A percentile compares a stretch with the other conserved stretches of the same genome.
These are phyloP conservation scores for Hirtodrosophila histrioides DNA, from an alignment of 2,888 invertebrate genomes.

Conservation along the genomic window DNA sequence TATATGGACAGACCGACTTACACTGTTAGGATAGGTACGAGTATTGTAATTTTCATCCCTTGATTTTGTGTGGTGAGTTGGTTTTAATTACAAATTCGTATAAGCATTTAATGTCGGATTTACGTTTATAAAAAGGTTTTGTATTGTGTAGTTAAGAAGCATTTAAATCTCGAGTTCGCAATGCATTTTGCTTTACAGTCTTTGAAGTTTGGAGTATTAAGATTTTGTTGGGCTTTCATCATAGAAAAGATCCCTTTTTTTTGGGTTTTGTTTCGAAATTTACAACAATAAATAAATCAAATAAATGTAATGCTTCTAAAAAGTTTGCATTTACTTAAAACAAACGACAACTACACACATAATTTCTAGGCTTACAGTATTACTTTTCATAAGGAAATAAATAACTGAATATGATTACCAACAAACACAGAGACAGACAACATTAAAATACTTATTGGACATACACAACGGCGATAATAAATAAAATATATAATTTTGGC, in stretches of 20 bases:
- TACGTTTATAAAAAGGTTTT: too few relatives aligned
- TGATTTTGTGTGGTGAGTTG: slow-evolving; percentile 84
- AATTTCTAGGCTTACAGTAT: slow-evolving; percentile 15
- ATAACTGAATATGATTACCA: slow-evolving; percentile 33
- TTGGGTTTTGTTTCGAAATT: not conserved
- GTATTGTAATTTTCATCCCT: slow-evolving; percentile 19
- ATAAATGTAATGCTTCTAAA: not conserved
- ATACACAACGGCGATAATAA: slow-evolving; percentile 63
- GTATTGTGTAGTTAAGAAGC: slow-evolving; percentile 42
- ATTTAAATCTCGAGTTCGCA: not conserved
- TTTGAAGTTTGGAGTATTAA: too few relatives aligned
- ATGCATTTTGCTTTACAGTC: not conserved
- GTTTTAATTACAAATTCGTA: slow-evolving; percentile 31
- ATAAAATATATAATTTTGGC: slow-evolving; percentile 50
- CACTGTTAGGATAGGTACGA: slow-evolving; percentile 11
- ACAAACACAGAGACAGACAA: slow-evolving; percentile 40
- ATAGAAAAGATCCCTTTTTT: not conserved
- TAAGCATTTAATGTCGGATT: not conserved
- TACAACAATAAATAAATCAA: slow-evolving; percentile 1
- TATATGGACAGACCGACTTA: slow-evolving; percentile 43
- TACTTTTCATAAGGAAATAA: slow-evolving; percentile 4
- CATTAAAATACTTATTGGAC: slow-evolving; percentile 43
- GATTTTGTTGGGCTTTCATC: not conserved
- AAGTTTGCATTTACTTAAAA: slow-evolving; percentile 25
- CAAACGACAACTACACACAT: slow-evolving; percentile 25